A percentile compares a stretch with the other conserved stretches of the same genome.
Evolutionary conservation across 2,797 vertebrate species (phyloP).

Genomic region (Notolabrus celidotus): DNA sequence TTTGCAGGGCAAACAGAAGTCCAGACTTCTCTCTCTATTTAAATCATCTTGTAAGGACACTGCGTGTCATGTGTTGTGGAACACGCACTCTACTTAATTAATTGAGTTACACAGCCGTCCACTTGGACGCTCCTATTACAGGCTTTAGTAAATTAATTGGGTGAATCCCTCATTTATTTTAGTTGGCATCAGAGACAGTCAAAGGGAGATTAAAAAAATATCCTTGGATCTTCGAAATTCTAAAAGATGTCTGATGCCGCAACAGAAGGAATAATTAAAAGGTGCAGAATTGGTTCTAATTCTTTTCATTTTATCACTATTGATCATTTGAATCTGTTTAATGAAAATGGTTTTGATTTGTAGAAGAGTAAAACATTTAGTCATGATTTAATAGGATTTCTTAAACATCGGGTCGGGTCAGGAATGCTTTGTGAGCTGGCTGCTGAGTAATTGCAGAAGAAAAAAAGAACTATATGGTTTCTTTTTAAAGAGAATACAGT

Average conservation of each 20-base stretch:
- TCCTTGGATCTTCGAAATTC: conserved; percentile 61
- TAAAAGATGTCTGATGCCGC: conserved; percentile 63
- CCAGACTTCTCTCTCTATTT: conserved; percentile 22
- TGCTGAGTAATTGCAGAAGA: neutral
- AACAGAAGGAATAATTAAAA: conserved; percentile 67
- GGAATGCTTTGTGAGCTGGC: neutral
- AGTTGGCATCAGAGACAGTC: conserved; percentile 67
- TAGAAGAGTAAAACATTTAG: conserved; percentile 30
- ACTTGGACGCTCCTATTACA: conserved; percentile 67
- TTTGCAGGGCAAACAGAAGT: conserved; percentile 41
- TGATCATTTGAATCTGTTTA: conserved; percentile 51
- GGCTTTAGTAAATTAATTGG: conserved; percentile 78
- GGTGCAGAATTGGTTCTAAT: conserved; percentile 54
- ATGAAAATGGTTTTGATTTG: conserved; percentile 43
- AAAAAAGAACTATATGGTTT: neutral
- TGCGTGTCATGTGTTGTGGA: conserved; percentile 42
- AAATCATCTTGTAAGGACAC: conserved; percentile 39
- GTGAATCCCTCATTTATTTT: conserved; percentile 73
- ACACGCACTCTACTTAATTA: conserved; percentile 76
- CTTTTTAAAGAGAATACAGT: conserved; percentile 14
- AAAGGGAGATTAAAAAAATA: conserved; percentile 68
- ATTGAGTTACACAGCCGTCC: conserved; percentile 67
- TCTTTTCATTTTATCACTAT: conserved; percentile 53
- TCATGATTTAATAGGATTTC: conserved; percentile 50
- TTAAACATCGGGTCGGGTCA: conserved; percentile 39